A percentile compares a stretch with the other conserved stretches of the same genome.
phyloP scores from a whole-genome alignment of 2,888 invertebrate species.

The Globia sparganii region DNA sequence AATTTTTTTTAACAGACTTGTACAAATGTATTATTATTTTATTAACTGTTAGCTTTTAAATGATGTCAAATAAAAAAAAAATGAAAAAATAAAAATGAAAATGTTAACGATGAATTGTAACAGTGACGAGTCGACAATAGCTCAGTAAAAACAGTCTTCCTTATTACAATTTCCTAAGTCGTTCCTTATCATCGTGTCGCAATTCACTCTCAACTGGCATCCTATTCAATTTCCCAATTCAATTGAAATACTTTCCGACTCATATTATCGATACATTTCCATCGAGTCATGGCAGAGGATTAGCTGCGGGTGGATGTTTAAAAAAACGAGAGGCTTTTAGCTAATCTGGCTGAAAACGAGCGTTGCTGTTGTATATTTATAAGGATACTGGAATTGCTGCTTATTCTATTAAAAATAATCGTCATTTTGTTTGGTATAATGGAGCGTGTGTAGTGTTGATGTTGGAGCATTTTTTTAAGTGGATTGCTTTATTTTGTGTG shows the following conservation, averaged over 20 bases:
- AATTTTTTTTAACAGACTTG: too few relatives aligned
- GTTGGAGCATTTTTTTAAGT: background rate
- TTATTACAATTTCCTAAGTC: background rate
- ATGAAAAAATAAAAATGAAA: too few relatives aligned
- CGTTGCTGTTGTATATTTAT: constrained; percentile 47
- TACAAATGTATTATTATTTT: too few relatives aligned
- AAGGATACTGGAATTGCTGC: constrained; percentile 17
- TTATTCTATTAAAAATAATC: constrained; percentile 10
- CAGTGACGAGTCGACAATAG: too few relatives aligned
- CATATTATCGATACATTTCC: constrained; percentile 8
- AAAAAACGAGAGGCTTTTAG: constrained; percentile 42
- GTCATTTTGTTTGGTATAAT: background rate
- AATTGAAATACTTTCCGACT: constrained; percentile 4
- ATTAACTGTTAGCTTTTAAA: too few relatives aligned
- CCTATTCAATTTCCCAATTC: constrained; percentile 11
- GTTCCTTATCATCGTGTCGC: background rate
- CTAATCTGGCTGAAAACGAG: constrained; percentile 53
- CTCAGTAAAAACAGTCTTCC: too few relatives aligned
- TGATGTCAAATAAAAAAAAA: too few relatives aligned
- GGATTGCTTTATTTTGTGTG: background rate
- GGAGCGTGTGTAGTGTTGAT: background rate
- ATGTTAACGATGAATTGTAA: too few relatives aligned
- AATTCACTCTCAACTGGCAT: background rate
- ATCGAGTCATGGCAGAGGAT: constrained; percentile 22
- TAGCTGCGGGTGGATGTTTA: constrained; percentile 11